Evolutionary conservation across 2,888 invertebrate species (phyloP).

Genomic region (Zhuqinia jingwanae): DNA sequence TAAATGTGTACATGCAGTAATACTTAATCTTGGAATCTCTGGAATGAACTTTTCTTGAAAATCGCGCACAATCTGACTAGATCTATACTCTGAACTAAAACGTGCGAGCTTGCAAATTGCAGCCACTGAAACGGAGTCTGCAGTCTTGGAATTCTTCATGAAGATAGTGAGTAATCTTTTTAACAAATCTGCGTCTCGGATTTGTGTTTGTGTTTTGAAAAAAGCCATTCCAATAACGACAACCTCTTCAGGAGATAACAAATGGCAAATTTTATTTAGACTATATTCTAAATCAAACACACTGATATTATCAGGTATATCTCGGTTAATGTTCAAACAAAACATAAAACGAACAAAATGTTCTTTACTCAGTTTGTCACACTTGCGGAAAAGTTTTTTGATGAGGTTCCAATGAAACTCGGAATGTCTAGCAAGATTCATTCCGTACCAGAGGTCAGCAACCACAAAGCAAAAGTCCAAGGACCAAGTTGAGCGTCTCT

Average conservation of each 20-base stretch:
- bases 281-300: constrained; percentile 86
- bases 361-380: constrained; percentile 84
- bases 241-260: constrained; percentile 86
- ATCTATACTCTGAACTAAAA: constrained; percentile 51
- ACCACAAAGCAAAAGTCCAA: constrained; percentile 84
- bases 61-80: constrained; percentile 81
- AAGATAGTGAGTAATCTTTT: constrained; percentile 83
- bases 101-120: constrained; percentile 81
- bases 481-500: constrained; percentile 83
- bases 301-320: constrained; percentile 82
- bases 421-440: constrained; percentile 62
- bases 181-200: constrained; percentile 83
- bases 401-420: constrained; percentile 83
- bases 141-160: constrained; percentile 82
- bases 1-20: constrained; percentile 86
- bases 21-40: constrained; percentile 84
- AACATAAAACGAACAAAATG: constrained; percentile 87
- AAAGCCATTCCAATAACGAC: constrained; percentile 88
- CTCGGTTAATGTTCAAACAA: constrained; percentile 85
- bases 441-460: constrained; percentile 85
- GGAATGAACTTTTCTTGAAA: constrained; percentile 83
- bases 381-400: constrained; percentile 84
- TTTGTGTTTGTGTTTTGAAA: constrained; percentile 87
- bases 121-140: constrained; percentile 86
- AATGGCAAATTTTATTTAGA: constrained; percentile 83